Evolutionary conservation across 2,797 vertebrate genomes (phyloP).

Genomic region (Bucorvus abyssinicus): DNA sequence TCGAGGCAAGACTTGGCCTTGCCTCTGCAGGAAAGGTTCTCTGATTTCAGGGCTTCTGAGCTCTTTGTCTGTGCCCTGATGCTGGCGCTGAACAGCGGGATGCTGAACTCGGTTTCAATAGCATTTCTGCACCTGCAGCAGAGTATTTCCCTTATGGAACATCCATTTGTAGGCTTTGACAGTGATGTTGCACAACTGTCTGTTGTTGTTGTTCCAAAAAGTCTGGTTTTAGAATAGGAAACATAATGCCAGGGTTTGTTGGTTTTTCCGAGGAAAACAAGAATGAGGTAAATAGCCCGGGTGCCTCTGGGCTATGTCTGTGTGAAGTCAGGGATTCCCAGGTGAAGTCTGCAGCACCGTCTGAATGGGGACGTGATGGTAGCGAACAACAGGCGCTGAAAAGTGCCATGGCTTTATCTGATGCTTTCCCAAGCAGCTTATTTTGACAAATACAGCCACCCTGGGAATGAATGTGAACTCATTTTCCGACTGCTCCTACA

Average conservation of each 20-base stretch:
- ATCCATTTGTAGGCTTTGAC: not conserved
- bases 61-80: not conserved
- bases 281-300: not conserved
- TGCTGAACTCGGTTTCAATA: accelerated
- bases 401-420: not conserved
- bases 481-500: not conserved
- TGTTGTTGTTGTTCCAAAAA: not conserved
- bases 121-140: not conserved
- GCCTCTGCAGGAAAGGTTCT: not conserved
- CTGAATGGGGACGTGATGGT: not conserved
- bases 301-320: not conserved
- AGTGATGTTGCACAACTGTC: not conserved
- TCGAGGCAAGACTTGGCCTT: not conserved
- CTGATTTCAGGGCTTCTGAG: not conserved
- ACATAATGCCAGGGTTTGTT: too few species aligned
- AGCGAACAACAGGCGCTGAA: not conserved
- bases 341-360: not conserved
- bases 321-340: not conserved
- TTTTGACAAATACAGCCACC: not conserved
- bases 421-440: not conserved
- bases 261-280: not conserved
- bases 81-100: accelerated
- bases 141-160: not conserved
- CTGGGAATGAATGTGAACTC: not conserved
- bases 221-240: not conserved